Percentiles rank a stretch among this genome's conserved stretches.
These are phyloP conservation scores for Kradibia gibbosae DNA, from an alignment of 1,140 invertebrate genomes.

Conservation along the genomic window DNA sequence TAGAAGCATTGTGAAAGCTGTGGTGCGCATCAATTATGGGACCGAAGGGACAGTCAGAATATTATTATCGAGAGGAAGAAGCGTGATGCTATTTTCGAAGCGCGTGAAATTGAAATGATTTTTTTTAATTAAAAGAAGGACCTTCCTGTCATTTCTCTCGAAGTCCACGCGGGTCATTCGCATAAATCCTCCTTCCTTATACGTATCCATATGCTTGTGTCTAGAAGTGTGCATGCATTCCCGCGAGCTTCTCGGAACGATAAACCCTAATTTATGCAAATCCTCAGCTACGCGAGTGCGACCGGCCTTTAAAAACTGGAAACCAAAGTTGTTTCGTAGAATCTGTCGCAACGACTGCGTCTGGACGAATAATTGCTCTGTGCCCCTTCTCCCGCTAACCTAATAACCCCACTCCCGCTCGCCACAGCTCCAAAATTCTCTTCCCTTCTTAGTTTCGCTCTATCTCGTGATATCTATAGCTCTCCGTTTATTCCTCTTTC, in stretches of 20 bases:
- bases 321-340: constrained; percentile 65
- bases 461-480: constrained; percentile 12
- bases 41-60: constrained; percentile 32
- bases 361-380: constrained; percentile 45
- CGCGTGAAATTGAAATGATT: constrained; percentile 53
- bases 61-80: background rate
- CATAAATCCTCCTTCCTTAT: constrained; percentile 49
- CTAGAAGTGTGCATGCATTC: constrained; percentile 36
- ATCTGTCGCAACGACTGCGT: constrained; percentile 59
- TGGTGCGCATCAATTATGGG: constrained; percentile 36
- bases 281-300: constrained; percentile 55
- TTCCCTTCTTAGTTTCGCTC: too few relatives aligned
- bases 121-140: constrained; percentile 49
- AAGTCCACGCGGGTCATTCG: constrained; percentile 19
- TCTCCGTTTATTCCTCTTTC: background rate
- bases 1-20: constrained; percentile 11
- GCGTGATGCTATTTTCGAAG: constrained; percentile 46
- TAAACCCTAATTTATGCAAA: constrained; percentile 74
- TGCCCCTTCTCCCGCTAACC: background rate
- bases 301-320: constrained; percentile 52
- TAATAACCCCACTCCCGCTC: background rate
- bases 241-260: constrained; percentile 69
- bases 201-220: background rate
- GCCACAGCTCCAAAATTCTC: too few relatives aligned
- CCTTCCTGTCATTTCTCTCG: constrained; percentile 12